phyloP scores from a whole-genome alignment of 2,888 invertebrate genomes.

The Drosophila anceps region DNA sequence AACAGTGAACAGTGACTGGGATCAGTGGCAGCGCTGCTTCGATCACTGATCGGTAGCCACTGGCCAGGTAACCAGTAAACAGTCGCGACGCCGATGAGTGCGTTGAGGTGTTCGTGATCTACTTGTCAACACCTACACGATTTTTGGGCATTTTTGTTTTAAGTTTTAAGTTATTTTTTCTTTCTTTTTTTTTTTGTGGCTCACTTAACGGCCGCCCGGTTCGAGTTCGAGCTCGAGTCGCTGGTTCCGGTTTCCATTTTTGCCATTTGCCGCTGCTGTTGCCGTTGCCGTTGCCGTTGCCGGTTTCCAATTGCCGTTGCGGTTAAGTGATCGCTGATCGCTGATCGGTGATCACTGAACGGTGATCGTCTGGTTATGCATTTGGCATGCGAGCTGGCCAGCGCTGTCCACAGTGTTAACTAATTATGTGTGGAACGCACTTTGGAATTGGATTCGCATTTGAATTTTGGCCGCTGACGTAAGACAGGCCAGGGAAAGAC shows the following conservation, averaged over 20 bases:
- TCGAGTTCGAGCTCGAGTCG: constrained; percentile 20
- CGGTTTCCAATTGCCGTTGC: constrained; percentile 32
- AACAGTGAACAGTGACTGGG: constrained; percentile 9
- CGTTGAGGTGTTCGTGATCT: constrained; percentile 68
- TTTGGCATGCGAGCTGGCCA: constrained; percentile 64
- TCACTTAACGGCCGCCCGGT: constrained; percentile 29
- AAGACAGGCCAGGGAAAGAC: constrained; percentile 17
- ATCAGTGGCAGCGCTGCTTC: background rate
- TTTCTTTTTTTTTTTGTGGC: background rate
- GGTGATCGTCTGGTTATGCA: constrained; percentile 56
- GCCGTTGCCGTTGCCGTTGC: constrained; percentile 45
- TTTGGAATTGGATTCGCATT: constrained; percentile 35
- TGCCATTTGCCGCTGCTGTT: constrained; percentile 47
- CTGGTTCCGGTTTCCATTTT: constrained; percentile 67
- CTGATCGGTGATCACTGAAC: constrained; percentile 26
- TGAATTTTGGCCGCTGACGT: constrained; percentile 42
- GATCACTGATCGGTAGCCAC: background rate
- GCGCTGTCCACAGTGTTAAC: constrained; percentile 49
- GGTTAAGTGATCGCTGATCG: constrained; percentile 58
- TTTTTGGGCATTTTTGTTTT: constrained; percentile 40
- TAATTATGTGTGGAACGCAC: constrained; percentile 65
- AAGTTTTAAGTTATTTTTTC: background rate
- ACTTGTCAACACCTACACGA: constrained; percentile 78
- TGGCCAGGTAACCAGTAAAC: background rate
- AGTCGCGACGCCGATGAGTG: constrained; percentile 21